Evolutionary conservation across 2,888 invertebrate species (phyloP), one percentile per base, ranked within the genome.

Genomic region (Malachius bipustulatus): DNA sequence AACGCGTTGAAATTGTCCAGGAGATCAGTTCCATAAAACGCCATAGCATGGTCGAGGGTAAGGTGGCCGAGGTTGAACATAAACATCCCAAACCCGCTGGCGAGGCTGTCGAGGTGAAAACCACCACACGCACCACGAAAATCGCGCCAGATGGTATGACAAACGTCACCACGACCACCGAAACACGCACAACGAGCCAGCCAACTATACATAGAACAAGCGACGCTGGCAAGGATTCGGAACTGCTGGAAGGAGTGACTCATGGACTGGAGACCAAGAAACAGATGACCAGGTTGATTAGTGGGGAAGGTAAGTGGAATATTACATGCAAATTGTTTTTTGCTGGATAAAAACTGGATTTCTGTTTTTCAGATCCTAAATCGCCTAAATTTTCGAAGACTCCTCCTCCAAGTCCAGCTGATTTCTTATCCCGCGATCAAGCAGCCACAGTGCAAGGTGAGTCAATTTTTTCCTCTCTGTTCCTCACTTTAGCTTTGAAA

Each of bases 1-100:
- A 81, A 53, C 74, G 80, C 49, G 76, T 72, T 48, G 80, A 81
- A 65, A 77, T 80, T 26, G 71, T 75, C 24, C 76, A 78, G 59
- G 80, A 80, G 63, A 79, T 80, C 9, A 51, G 46, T 36, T 73
- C 76, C 58, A 77, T 78, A 16, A 77, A 71, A 53, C 70, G 78
- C 32, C 79, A 79, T 63, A 80, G 57, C 48, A 44, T 63, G 34
- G 61, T 61, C 11, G 62, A 66, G 44, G 74, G 74, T 48, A 68
- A 65, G 37, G 60, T 64, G 16, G 59, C 59, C 54, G 70, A 68
- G 57, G 67, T 72, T n/a, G 67, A 68, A 57, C 67, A 71, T 29
- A 72, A 71, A 51, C 16, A 48, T 15, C 34, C 16, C 14, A 27
- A 15, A 37, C 37, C 41, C 2, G 44, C 44, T 31, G 36, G 42